These are phyloP conservation scores for Melanerpes formicivorus DNA, from an alignment of 2,113 vertebrate genomes.

Conservation along the genomic window DNA sequence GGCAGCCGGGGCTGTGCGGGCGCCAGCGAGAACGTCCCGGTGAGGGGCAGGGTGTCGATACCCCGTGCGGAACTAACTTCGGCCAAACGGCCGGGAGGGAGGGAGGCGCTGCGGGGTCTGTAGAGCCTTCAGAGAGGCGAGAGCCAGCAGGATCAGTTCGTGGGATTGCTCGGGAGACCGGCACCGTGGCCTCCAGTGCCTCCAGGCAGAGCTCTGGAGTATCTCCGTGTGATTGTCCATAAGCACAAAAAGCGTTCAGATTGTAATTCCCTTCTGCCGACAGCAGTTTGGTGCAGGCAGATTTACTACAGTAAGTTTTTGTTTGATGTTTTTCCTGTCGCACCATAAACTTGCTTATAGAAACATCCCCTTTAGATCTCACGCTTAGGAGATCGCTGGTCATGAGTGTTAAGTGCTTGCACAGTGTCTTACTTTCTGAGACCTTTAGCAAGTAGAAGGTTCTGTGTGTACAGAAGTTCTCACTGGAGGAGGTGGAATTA, in stretches of 20 bases:
- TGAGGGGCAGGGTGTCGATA: no score
- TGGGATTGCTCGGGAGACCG: rapidly evolving
- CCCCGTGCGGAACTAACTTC: neutral
- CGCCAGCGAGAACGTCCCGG: neutral
- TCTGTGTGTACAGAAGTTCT: neutral
- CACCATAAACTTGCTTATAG: neutral
- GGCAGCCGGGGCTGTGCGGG: neutral
- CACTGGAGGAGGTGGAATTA: rapidly evolving
- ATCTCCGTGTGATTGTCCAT: rapidly evolving
- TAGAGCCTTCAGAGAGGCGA: neutral
- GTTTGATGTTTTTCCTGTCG: no score
- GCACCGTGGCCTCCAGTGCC: neutral
- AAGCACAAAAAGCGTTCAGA: neutral
- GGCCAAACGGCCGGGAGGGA: neutral
- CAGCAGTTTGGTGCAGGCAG: neutral
- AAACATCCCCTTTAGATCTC: rapidly evolving
- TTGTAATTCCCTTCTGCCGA: rapidly evolving
- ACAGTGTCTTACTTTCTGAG: rapidly evolving
- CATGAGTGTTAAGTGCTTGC: rapidly evolving
- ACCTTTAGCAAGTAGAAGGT: neutral
- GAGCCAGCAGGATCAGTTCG: neutral
- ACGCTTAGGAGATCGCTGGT: rapidly evolving
- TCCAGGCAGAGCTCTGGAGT: rapidly evolving
- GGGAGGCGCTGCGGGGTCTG: neutral
- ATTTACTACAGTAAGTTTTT: neutral